Conservation (phyloP, 2,888 invertebrate species). For the Papilio protenor region DNA sequence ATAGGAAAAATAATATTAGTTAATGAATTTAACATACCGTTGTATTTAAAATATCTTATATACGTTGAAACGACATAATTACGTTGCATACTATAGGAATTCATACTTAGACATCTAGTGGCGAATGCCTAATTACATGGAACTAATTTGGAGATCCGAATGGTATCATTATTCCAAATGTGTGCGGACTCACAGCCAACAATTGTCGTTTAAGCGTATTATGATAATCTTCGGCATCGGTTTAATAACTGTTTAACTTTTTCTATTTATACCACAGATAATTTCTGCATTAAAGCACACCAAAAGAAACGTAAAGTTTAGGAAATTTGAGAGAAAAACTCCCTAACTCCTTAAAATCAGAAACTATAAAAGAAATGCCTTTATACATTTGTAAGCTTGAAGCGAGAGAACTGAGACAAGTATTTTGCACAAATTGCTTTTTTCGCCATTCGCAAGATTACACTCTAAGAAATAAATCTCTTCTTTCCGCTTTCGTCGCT, state of each 20-base stretch:
- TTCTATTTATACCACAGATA: neutral
- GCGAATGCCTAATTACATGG: slow-evolving; percentile 10
- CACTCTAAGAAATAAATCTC: slow-evolving; percentile 81
- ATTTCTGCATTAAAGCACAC: neutral
- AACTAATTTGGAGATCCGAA: slow-evolving; percentile 22
- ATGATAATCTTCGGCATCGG: neutral
- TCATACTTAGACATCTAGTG: neutral
- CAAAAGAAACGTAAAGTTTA: neutral
- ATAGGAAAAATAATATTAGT: too few species aligned
- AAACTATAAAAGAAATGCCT: slow-evolving; percentile 65
- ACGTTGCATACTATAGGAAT: neutral
- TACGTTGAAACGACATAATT: neutral
- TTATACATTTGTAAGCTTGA: slow-evolving; percentile 59
- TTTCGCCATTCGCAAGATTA: slow-evolving; percentile 81
- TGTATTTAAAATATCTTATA: neutral
- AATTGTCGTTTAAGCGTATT: slow-evolving; percentile 6
- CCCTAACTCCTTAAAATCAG: slow-evolving; percentile 45
- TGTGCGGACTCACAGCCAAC: neutral
- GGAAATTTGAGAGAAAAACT: neutral
- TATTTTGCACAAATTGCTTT: slow-evolving; percentile 76
- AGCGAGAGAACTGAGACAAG: slow-evolving; percentile 67
- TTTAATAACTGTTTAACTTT: neutral
- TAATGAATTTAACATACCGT: too few species aligned
- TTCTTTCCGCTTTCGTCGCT: slow-evolving; percentile 71
- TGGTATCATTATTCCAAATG: slow-evolving; percentile 16